Evolutionary conservation across 2,113 vertebrate species (phyloP).

Genomic region (Melospiza melodia): DNA sequence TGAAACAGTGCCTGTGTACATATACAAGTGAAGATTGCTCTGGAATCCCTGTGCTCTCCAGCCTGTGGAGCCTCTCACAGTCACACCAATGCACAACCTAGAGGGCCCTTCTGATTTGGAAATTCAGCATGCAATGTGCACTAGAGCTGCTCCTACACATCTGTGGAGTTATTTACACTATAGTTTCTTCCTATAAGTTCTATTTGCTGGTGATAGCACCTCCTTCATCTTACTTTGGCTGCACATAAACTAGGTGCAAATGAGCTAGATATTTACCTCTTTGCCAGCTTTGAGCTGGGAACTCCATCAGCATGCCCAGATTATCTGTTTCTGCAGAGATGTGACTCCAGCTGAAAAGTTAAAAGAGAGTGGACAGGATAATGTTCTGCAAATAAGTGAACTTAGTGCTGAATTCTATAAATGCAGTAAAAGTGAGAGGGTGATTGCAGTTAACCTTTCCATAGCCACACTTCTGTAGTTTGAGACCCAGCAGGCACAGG

Average conservation of each 20-base stretch:
- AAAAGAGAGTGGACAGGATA: background rate
- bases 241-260: background rate
- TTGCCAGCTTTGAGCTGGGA: background rate
- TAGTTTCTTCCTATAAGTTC: background rate
- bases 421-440: background rate
- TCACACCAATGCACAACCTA: background rate
- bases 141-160: background rate
- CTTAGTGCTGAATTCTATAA: background rate
- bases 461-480: background rate
- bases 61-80: background rate
- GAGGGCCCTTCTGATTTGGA: background rate
- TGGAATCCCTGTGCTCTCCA: background rate
- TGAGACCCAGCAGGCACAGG: background rate
- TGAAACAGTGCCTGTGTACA: accelerated
- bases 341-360: background rate
- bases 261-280: background rate
- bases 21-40: background rate
- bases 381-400: background rate
- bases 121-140: background rate
- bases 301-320: background rate
- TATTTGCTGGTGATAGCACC: background rate
- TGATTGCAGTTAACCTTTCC: background rate
- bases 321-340: background rate
- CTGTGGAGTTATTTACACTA: background rate
- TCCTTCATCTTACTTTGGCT: background rate